Base-by-base conservation (phyloP, 2,888 invertebrate species). In the Acleris laterana region DNA sequence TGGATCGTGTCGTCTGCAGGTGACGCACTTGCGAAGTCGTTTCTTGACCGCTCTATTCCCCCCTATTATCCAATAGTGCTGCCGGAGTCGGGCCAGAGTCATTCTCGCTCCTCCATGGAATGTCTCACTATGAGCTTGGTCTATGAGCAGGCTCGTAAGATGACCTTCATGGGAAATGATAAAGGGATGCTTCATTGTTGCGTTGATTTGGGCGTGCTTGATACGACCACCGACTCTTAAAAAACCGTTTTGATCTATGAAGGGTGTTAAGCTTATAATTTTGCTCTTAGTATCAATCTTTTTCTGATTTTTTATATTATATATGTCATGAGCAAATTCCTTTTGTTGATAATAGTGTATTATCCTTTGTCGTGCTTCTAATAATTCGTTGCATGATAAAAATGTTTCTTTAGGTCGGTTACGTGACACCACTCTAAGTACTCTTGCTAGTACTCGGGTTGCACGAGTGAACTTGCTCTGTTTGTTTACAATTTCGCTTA, bases 51-150 rank as follows among this genome's bases (percentile, higher is more conserved):
- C 50, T 19, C 60, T 65, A 42, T 68, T 67, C n/a, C 46, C 63
- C 68, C 68, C 68, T 19, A 63, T 19, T 32, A 68, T 63, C 68
- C 68, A 68, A 42, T 60, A 68, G 55, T 57, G 38, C 25, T 62
- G 58, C 11, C 69, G 56, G 16, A 71, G 38, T 46, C 57, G 58
- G 11, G 67, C n/a, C 20, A 68, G 13, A 17, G 68, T 70, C 19
- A 67, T 59, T 13, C 57, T 53, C 13, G 60, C 42, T 46, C 68
- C 71, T 13, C 69, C 68, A 46, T 69, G 71, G 25, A 63, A 56
- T 13, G 69, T 70, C 19, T 64, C 16, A 25, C 60, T 20, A n/a
- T n/a, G n/a, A n/a, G n/a, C n/a, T n/a, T n/a, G n/a, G n/a, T n/a
- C n/a, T n/a, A n/a, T n/a, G n/a, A n/a, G n/a, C n/a, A n/a, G n/a